Evolutionary conservation across 92 coral and sea anemone genomes (phyloP).

Genomic region (Porites evermanni): DNA sequence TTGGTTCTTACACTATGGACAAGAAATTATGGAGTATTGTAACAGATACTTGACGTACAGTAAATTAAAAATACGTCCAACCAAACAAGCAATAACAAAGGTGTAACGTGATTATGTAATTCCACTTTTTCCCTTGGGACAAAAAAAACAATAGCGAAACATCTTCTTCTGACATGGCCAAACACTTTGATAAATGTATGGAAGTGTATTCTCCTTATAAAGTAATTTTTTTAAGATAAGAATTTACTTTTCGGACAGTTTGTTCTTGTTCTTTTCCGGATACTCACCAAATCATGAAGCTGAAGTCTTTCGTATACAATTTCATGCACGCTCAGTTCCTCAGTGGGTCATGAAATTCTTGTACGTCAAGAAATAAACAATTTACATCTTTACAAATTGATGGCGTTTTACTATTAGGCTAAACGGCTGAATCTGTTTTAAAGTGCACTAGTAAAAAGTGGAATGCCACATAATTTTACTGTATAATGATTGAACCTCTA

Average conservation of each 20-base stretch:
- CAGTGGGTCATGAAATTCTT: constrained; percentile 17
- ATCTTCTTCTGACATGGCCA: constrained; percentile 1
- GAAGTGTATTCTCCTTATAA: not conserved
- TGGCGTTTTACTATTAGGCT: constrained; percentile 13
- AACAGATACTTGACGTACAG: constrained; percentile 18
- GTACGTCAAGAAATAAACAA: constrained; percentile 33
- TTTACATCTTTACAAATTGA: constrained; percentile 31
- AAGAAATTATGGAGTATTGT: not conserved
- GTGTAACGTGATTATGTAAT: constrained; percentile 39
- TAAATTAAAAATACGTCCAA: not conserved
- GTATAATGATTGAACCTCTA: constrained; percentile 24
- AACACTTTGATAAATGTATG: not conserved
- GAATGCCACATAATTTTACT: not conserved
- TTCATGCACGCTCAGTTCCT: constrained; percentile 7
- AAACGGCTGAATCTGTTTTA: not conserved
- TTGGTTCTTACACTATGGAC: not conserved
- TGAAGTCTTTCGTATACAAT: not conserved
- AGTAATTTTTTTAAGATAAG: not conserved
- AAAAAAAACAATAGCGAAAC: constrained; percentile 7
- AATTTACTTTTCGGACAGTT: not conserved
- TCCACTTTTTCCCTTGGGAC: constrained; percentile 14
- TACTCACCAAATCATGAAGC: constrained; percentile 7
- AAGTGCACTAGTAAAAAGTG: not conserved
- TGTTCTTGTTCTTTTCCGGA: not conserved
- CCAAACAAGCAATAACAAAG: constrained; percentile 1